Conservation (phyloP, 2,113 vertebrate genomes). For the Turdus rufiventris region DNA sequence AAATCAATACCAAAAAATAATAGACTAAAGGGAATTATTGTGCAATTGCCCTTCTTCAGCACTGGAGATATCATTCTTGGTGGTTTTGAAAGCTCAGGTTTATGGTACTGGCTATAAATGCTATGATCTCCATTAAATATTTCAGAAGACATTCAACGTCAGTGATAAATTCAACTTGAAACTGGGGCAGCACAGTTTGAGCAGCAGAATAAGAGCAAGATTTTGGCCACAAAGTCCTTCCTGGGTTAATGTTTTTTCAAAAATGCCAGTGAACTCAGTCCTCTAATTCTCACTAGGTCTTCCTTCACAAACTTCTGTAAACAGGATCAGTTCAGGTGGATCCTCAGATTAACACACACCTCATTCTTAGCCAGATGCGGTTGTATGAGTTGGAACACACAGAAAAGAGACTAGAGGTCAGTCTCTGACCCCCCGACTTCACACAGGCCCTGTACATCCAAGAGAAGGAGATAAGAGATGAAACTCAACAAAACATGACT, state of each 20-base stretch:
- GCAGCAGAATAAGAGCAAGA: not conserved
- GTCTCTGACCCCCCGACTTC: not conserved
- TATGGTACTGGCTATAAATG: not conserved
- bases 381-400: not conserved
- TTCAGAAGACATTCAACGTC: not conserved
- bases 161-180: not conserved
- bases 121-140: not conserved
- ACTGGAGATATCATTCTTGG: not conserved
- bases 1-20: not conserved
- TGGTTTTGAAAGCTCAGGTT: constrained; percentile 11
- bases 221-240: not conserved
- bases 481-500: not conserved
- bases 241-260: not conserved
- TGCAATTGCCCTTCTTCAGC: not conserved
- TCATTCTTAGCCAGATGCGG: not conserved
- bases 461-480: not conserved
- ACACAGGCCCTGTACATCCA: not conserved
- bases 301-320: not conserved
- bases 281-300: not conserved
- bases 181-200: not conserved
- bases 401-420: not conserved
- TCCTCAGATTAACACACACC: not conserved
- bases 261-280: not conserved
- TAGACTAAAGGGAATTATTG: not conserved
- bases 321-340: not conserved